Conservation (phyloP, 1,140 invertebrate species). For the Orius laevigatus region DNA sequence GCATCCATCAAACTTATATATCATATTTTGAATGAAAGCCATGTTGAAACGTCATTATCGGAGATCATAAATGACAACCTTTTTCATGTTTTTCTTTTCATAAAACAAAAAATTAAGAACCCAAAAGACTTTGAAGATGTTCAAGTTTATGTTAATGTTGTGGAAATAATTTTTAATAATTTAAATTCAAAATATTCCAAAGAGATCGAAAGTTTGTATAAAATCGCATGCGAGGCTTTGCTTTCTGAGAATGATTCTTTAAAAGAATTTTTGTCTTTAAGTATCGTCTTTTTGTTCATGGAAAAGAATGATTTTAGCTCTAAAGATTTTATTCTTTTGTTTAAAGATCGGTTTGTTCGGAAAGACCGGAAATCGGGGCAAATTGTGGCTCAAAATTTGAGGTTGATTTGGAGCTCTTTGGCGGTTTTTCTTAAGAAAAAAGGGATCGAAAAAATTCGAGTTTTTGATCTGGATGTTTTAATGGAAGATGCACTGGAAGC, state of each 20-base stretch:
- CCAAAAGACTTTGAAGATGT: no score
- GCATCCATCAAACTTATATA: not conserved
- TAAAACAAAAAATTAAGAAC: no score
- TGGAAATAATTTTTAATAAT: no score
- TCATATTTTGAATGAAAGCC: slow-evolving; percentile 4
- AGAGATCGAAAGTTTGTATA: no score
- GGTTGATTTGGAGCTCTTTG: not conserved
- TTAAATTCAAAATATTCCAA: no score
- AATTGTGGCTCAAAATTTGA: not conserved
- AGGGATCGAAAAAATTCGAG: not conserved
- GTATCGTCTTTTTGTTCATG: not conserved
- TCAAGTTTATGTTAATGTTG: no score
- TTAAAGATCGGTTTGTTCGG: slow-evolving; percentile 1
- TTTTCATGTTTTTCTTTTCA: no score
- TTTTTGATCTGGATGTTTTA: slow-evolving; percentile 3
- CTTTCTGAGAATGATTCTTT: not conserved
- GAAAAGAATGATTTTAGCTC: not conserved
- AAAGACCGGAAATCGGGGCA: not conserved
- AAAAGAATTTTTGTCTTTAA: not conserved
- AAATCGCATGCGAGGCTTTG: no score
- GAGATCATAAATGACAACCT: no score
- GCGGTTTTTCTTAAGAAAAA: not conserved
- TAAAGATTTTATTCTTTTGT: not conserved
- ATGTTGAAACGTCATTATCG: no score
- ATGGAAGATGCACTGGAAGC: slow-evolving; percentile 15